Base-by-base conservation (phyloP, 2,113 vertebrate genomes). In the Hirundichthys speculiger region DNA sequence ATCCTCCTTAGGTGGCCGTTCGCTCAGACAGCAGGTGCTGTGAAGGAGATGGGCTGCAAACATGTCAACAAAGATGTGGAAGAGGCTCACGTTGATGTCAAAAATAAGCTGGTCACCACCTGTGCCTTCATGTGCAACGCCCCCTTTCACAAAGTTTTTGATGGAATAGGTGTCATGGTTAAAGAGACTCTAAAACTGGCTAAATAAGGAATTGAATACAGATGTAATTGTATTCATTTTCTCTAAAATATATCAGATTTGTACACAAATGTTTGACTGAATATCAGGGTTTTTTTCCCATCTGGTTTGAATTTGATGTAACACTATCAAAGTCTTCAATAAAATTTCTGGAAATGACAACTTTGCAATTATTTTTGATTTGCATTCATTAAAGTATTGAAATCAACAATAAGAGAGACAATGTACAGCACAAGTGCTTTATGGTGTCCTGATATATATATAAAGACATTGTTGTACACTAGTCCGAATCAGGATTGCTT, bases 101-200 rank as follows among this genome's bases (percentile, higher is more conserved):
- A 93, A 64, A 93, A 95, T 69, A 95, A 94, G 73, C 84, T 96
- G 69, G 93, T 96, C 68, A 94, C 94, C 21, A 93, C 92, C 27
- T 89, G 88, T 1, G 95, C 94, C 19, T 96, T 94, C 70, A 95
- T 96, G 95, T 94, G 94, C 88, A 94, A 94, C 0, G 93, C 93
- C 52, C 90, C 93, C 0, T 5, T 94, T 19, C 94, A 96, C 7
- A 77, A 95, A 46, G 70, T 96, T 5, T 93, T 83, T 25, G 94
- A 96, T 22, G 95, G 94, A 51, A 53, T 95, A 0, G 94, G 94
- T 1, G 89, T 89, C 34, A 93, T 95, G 89, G 90, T 96, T 13
- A 71, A 55, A 48, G 94, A 93, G 49, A 93, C 94, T 5, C 88
- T 96, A 15, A 94, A 92, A 48, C 80, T 95, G 22, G 91, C 90